Evolutionary conservation across 2,797 vertebrate species (phyloP), one percentile per base, ranked within the genome.

Genomic region (Acrossocheilus fasciatus): DNA sequence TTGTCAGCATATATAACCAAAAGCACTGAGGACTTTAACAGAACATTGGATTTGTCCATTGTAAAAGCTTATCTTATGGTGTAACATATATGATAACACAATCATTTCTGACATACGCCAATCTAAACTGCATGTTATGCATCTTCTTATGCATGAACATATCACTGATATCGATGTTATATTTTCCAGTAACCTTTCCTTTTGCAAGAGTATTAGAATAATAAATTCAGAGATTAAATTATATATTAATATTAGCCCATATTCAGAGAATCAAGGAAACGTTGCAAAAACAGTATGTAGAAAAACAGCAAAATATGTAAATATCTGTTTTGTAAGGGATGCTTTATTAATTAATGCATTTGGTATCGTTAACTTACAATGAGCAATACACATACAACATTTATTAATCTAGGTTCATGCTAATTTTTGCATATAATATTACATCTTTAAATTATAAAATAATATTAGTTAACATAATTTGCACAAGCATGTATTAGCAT

Each of bases 281-380:
- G 23, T 57, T 18, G 5, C 8, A 70, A 72, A 70, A 68, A 30
- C 18, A 50, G 18, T n/a, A 62, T n/a, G 12, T 6, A 80, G 7
- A 80, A 30, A 59, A 64, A 45, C 4, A 50, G n/a, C 18, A 36
- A 68, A 81, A 81, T 23, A 50, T 50, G 47, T 47, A 62, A 45
- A 79, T 26, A 62, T 43, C 4, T 41, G 14, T 62, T 59, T 64
- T 66, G 70, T 73, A n/a, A 41, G 6, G 54, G 4, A 59, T 2
- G 12, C 23, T 78, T 78, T 77, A 54, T 78, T 78, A 41, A 20
- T 78, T 59, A 59, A 78, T 59, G 20, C 36, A 26, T 54, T 52
- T 3, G 11, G 18, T 54, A 54, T 76, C 5, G 3, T 57, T 57
- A 23, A 36, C 2, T 39, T 57, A 39, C 6, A 50, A 74, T 50